Conservation (phyloP, 2,113 vertebrate genomes). For the Meles meles region DNA sequence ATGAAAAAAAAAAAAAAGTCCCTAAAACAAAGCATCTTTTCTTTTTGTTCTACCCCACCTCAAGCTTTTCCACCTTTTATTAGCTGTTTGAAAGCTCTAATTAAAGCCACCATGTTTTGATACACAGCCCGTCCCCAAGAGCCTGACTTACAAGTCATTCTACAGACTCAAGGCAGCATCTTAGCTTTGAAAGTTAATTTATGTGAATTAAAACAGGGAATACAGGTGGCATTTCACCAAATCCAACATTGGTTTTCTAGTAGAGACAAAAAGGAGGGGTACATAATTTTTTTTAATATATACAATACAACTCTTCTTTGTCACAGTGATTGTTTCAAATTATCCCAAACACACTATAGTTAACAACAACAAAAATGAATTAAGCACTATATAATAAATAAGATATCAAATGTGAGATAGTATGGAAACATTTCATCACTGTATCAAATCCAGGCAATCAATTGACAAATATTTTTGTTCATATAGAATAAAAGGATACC, state of each 20-base stretch:
- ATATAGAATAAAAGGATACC: neutral
- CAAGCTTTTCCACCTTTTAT: neutral
- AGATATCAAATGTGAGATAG: neutral
- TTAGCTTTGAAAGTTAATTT: neutral
- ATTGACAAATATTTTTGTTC: neutral
- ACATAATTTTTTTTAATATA: neutral
- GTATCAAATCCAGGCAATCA: neutral
- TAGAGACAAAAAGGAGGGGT: neutral
- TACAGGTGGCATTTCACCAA: neutral
- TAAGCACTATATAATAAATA: neutral
- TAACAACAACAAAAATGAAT: neutral
- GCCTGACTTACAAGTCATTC: neutral
- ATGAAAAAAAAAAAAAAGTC: slow-evolving; percentile 39
- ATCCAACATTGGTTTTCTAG: neutral
- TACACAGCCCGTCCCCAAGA: neutral
- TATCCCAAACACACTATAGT: neutral
- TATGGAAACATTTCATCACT: neutral
- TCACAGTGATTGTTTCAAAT: neutral
- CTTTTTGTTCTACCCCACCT: neutral
- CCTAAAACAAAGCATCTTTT: neutral
- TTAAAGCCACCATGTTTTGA: slow-evolving; percentile 12
- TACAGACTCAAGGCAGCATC: neutral
- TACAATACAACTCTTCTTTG: neutral
- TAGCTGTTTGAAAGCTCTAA: slow-evolving; percentile 16
- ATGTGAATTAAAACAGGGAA: neutral